Conservation (phyloP, 2,113 vertebrate species). For the Galeopterus variegatus region DNA sequence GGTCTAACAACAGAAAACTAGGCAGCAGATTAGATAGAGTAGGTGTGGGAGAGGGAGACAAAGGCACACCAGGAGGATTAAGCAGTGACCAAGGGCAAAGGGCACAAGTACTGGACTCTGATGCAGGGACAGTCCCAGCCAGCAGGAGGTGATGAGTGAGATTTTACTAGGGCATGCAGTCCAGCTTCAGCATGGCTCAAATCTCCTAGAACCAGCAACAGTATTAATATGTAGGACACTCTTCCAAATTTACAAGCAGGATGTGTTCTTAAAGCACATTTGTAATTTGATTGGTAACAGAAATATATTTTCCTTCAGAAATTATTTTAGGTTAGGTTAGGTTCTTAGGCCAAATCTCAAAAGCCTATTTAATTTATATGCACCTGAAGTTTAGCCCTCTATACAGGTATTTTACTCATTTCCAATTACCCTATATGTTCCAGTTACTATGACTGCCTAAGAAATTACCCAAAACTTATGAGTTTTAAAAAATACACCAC, state of each 20-base stretch:
- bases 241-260: neutral
- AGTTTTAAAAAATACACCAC: neutral
- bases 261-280: no score
- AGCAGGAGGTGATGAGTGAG: neutral
- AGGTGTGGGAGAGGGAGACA: neutral
- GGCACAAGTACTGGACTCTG: no score
- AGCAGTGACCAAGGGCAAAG: neutral
- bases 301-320: neutral
- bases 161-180: neutral
- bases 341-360: neutral
- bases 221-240: no score
- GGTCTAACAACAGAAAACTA: slow-evolving; percentile 1
- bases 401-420: neutral
- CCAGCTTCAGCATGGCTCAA: neutral
- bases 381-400: neutral
- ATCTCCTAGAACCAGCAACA: neutral
- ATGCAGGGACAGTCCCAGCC: neutral
- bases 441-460: neutral
- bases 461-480: neutral
- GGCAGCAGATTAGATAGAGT: slow-evolving; percentile 11
- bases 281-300: neutral
- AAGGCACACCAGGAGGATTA: neutral
- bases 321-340: neutral
- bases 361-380: neutral
- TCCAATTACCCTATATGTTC: neutral